Evolutionary conservation across 2,797 vertebrate species (phyloP), one percentile per base, ranked within the genome.

Genomic region (Centroberyx gerrardi): DNA sequence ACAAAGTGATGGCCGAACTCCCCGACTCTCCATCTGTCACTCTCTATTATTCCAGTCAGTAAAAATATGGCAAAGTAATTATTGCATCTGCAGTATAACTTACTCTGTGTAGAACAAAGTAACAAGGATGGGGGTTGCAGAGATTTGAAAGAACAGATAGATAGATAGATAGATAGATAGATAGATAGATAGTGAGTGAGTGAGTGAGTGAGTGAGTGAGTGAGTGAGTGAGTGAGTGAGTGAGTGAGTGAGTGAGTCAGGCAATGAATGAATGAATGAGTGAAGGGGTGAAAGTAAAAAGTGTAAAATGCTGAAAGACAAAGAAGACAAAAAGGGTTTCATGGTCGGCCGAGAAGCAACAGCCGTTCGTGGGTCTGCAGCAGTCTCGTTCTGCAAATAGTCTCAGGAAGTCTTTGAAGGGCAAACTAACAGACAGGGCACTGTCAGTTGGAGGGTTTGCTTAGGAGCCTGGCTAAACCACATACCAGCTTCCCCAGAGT

Each of bases 381-480:
- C 51, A 40, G 68, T 66, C 67, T 66, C 64, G 55, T 53, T 92
- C 84, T 83, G 86, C 89, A 94, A 93, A 94, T 81, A 92, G 82
- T 84, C 74, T 84, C 82, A 82, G 82, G 86, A 86, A 88, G 89
- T 80, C 84, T 89, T 90, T 90, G 82, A 88, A 85, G 69, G 83
- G 76, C 46, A 75, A 62, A 83, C 74, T 64, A 83, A 92, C 88
- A 92, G 83, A 86, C 64, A 22, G 76, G 82, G 28, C 68, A 73
- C 78, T 90, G 84, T 93, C 69, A 87, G 85, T 82, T 65, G 38
- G 71, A 72, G 63, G 76, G 73, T 86, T 76, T 83, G 79, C 69
- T 88, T 54, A 72, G 67, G 61, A 49, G 68, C 49, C 59, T 29
- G 70, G 67, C 42, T 62, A 40, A 63, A 51, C 29, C 62, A 63